Conservation (phyloP, 2,113 vertebrate genomes). For the Desmodus rotundus region DNA sequence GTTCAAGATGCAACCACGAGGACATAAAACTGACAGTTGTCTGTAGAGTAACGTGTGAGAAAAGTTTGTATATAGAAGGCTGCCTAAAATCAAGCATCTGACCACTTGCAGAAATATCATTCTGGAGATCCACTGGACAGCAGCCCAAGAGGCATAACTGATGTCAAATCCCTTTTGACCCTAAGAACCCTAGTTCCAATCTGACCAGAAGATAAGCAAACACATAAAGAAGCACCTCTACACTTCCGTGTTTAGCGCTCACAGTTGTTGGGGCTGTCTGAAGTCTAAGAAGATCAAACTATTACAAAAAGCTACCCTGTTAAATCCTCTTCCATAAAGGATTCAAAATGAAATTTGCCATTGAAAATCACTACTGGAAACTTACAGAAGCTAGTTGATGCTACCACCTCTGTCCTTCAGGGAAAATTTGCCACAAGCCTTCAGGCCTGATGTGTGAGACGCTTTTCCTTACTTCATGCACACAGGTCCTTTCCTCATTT, state of each 20-base stretch:
- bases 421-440: background rate
- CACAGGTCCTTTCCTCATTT: conserved; percentile 59
- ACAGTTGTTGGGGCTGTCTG: background rate
- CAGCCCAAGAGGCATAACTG: background rate
- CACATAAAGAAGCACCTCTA: background rate
- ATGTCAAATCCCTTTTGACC: background rate
- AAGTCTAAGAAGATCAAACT: background rate
- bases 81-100: background rate
- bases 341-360: background rate
- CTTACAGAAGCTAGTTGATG: background rate
- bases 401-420: background rate
- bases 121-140: background rate
- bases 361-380: background rate
- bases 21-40: background rate
- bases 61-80: background rate
- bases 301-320: background rate
- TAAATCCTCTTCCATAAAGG: background rate
- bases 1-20: background rate
- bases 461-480: conserved; percentile 58
- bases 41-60: background rate
- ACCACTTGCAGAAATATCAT: background rate
- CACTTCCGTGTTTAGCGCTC: background rate
- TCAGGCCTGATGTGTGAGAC: background rate
- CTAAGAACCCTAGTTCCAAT: background rate
- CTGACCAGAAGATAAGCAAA: background rate